Base-by-base conservation (phyloP, 2,888 invertebrate species). In the Orthosia gothica region DNA sequence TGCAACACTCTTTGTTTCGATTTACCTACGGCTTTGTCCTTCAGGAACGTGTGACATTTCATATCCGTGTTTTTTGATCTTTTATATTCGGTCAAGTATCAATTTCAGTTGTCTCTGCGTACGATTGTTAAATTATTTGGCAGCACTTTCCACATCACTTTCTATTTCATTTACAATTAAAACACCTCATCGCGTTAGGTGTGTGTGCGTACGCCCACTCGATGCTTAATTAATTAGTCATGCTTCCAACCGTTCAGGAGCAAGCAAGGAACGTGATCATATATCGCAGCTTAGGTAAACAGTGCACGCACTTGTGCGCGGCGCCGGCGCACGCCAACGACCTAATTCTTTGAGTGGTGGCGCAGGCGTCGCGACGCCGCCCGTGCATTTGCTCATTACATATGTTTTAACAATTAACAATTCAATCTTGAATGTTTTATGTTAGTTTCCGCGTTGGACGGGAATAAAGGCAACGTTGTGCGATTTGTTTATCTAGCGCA, bases 291-390 rank as follows among this genome's bases (percentile, higher is more conserved):
- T 91, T 91, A 89, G 89, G 92, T 90, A 90, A 92, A 90, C 91
- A 91, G 88, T 86, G 81, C 91, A 92, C 91, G 94, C 93, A 91
- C 92, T 92, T 90, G 89, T 86, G 89, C 81, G 79, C 92, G 93
- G 93, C 94, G 94, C 94, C 94, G 92, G 93, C 95, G 93, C 92
- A 90, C 86, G 88, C 83, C 88, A 84, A 71, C 92, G 94, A 94
- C 94, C 94, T 89, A 93, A 92, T 93, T 94, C 89, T 81, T 79
- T 66, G 79, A 86, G 87, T 84, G 84, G 76, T 67, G 80, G 81
- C 80, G 80, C 85, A 82, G 86, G 83, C 89, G 91, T 85, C 87
- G 81, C 82, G 76, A 82, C 86, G 84, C 82, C 82, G 84, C 85
- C 85, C 67, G 69, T 80, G 65, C 81, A 86, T 70, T 87, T 75